phyloP scores from a whole-genome alignment of 2,113 vertebrate species.

The Lagopus leucura region DNA sequence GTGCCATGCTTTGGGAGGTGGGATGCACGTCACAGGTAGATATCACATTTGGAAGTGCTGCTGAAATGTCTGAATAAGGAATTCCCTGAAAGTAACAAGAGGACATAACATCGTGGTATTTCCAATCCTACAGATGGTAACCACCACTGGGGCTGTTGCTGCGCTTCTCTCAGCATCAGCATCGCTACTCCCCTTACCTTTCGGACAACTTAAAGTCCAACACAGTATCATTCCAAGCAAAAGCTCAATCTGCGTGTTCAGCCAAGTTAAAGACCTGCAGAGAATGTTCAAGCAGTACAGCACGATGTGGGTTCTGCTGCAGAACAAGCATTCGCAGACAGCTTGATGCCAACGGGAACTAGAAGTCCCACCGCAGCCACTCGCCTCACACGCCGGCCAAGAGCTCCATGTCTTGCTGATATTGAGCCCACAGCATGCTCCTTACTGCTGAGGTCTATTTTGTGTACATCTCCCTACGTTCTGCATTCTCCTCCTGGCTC shows the following conservation, averaged over 20 bases:
- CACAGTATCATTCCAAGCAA: fast-evolving
- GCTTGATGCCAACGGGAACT: neutral
- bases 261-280: neutral
- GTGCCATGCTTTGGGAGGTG: neutral
- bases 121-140: neutral
- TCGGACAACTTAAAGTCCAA: neutral
- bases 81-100: neutral
- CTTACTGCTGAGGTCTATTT: neutral
- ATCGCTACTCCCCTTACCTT: fast-evolving
- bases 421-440: too few species aligned
- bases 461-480: neutral
- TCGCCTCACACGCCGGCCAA: neutral
- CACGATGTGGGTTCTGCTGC: neutral
- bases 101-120: neutral
- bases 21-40: neutral
- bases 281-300: neutral
- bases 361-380: neutral
- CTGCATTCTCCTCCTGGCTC: neutral
- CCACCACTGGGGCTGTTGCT: neutral
- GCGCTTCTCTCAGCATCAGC: fast-evolving
- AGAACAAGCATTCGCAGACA: neutral
- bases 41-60: neutral
- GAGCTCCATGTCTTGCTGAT: too few species aligned
- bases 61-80: neutral
- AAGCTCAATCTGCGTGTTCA: neutral